A percentile compares a stretch with the other conserved stretches of the same genome.
These are phyloP conservation scores for Hypomecis atomaria DNA, from an alignment of 2,888 invertebrate genomes.

Conservation along the genomic window DNA sequence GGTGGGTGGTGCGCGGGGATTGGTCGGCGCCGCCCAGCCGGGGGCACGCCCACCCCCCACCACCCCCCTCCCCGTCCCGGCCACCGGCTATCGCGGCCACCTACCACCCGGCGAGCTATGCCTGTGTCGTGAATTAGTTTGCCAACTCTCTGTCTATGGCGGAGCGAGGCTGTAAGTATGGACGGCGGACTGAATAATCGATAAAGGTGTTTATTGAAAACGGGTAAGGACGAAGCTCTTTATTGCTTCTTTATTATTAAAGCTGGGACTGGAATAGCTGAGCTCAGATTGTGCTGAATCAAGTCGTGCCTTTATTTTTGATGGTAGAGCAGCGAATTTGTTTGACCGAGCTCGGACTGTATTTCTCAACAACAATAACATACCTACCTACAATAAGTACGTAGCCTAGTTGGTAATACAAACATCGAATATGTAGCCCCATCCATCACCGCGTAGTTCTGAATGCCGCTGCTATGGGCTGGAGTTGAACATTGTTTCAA, in stretches of 20 bases:
- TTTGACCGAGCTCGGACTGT: neutral
- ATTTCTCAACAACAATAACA: slow-evolving; percentile 2
- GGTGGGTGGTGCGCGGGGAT: slow-evolving; percentile 77
- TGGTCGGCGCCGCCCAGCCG: slow-evolving; percentile 82
- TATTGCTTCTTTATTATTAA: slow-evolving; percentile 83
- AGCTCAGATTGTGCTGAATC: slow-evolving; percentile 30
- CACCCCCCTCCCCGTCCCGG: slow-evolving; percentile 60
- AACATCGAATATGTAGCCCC: slow-evolving; percentile 4
- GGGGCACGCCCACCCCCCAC: slow-evolving; percentile 70
- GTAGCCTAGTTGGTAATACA: neutral
- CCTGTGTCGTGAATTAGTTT: slow-evolving; percentile 85
- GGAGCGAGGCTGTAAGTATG: slow-evolving; percentile 83
- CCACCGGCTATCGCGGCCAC: slow-evolving; percentile 80
- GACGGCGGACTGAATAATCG: slow-evolving; percentile 83
- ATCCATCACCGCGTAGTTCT: slow-evolving; percentile 33
- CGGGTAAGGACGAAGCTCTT: slow-evolving; percentile 81
- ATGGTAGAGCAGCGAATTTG: slow-evolving; percentile 10
- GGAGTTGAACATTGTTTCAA: slow-evolving; percentile 42
- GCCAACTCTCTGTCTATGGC: slow-evolving; percentile 84
- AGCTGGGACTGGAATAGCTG: slow-evolving; percentile 57
- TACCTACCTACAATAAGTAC: neutral
- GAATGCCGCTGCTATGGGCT: slow-evolving; percentile 23
- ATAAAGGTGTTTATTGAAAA: slow-evolving; percentile 85
- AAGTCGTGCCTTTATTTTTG: slow-evolving; percentile 22
- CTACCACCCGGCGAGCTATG: slow-evolving; percentile 81